Conservation (phyloP, 2,888 invertebrate species). For the Xestia sexstrigata region DNA sequence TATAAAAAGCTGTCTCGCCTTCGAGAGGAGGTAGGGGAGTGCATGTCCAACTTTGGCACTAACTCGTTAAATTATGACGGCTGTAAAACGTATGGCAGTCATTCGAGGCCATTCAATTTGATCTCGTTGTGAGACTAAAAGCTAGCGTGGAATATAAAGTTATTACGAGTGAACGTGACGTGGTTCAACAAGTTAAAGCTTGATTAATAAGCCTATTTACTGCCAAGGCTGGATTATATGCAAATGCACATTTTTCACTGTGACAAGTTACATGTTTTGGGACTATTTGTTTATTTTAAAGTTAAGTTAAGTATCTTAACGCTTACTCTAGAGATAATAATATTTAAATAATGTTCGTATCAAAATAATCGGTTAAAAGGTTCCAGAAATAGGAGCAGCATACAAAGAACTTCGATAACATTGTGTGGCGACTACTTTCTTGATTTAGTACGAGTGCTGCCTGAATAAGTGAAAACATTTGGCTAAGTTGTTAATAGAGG, state of each 20-base stretch:
- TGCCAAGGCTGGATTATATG: slow-evolving; percentile 28
- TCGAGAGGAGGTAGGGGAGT: slow-evolving; percentile 9
- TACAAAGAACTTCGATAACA: not conserved
- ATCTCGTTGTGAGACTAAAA: slow-evolving; percentile 17
- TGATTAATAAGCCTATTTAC: slow-evolving; percentile 38
- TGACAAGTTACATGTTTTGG: not conserved
- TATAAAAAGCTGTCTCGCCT: slow-evolving; percentile 37
- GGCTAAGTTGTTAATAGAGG: not conserved
- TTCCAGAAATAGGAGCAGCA: slow-evolving; percentile 15
- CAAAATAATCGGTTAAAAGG: slow-evolving; percentile 26
- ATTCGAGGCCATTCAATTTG: slow-evolving; percentile 47
- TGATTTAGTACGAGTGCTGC: slow-evolving; percentile 17
- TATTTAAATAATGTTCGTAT: not conserved
- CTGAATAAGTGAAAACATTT: not conserved
- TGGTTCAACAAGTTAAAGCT: slow-evolving; percentile 24
- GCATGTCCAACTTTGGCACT: slow-evolving; percentile 38
- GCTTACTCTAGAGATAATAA: not conserved
- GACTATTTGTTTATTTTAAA: not conserved
- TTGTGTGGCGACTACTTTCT: slow-evolving; percentile 1
- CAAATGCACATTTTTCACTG: slow-evolving; percentile 8
- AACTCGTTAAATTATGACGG: slow-evolving; percentile 47
- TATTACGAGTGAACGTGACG: slow-evolving; percentile 37
- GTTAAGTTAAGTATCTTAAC: not conserved
- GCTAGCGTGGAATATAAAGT: slow-evolving; percentile 1
- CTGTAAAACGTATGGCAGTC: slow-evolving; percentile 37